phyloP scores from a whole-genome alignment of 2,113 vertebrate species.

The Chunga burmeisteri region DNA sequence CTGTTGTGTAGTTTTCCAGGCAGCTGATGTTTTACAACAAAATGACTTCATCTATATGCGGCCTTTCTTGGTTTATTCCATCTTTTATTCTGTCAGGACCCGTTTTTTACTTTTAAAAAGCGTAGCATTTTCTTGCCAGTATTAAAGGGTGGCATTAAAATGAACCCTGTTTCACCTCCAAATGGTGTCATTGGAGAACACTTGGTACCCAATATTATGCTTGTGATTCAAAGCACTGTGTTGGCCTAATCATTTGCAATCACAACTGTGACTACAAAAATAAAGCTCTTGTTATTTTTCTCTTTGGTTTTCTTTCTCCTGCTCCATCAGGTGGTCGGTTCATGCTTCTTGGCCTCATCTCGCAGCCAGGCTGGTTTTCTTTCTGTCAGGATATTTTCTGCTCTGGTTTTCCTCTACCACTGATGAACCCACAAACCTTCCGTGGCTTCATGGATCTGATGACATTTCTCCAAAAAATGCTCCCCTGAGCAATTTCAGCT shows the following conservation, averaged over 20 bases:
- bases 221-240: background rate
- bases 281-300: background rate
- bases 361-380: background rate
- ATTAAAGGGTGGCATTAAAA: background rate
- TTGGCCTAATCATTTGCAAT: background rate
- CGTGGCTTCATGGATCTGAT: background rate
- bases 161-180: accelerated
- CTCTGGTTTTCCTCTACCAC: background rate
- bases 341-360: background rate
- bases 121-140: background rate
- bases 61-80: background rate
- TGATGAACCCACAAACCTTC: background rate
- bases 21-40: background rate
- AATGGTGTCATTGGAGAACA: background rate
- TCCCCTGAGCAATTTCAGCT: background rate
- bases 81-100: background rate
- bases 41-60: background rate
- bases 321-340: background rate
- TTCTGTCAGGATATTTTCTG: background rate
- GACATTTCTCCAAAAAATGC: background rate
- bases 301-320: background rate
- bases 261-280: background rate
- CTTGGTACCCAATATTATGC: background rate
- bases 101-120: background rate
- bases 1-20: background rate